Conservation (phyloP, 2,113 vertebrate genomes). For the Orycteropus afer region DNA sequence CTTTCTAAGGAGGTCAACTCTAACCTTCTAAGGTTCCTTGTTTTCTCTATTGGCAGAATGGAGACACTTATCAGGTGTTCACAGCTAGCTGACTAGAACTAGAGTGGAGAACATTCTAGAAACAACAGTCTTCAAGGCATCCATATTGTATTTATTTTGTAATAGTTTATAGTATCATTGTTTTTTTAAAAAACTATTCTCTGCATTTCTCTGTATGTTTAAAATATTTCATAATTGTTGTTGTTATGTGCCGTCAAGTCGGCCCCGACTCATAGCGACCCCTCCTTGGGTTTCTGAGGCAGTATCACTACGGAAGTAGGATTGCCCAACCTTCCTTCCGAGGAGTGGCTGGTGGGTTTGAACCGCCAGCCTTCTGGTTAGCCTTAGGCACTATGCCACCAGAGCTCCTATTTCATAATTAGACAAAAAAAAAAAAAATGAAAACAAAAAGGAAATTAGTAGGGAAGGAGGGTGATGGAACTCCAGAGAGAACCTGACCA, state of each 20-base stretch:
- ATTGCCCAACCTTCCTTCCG: no score
- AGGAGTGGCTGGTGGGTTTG: no score
- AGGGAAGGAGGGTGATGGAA: background rate
- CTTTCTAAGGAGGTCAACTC: background rate
- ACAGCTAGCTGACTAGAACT: background rate
- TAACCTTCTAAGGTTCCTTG: background rate
- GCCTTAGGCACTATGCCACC: no score
- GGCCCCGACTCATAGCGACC: no score
- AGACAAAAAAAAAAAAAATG: background rate
- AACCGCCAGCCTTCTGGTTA: no score
- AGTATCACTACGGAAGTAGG: no score
- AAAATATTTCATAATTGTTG: background rate
- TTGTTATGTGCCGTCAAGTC: no score
- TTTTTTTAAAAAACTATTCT: background rate
- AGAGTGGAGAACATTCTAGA: background rate
- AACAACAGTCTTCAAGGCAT: background rate
- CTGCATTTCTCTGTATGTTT: background rate
- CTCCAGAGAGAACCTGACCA: background rate
- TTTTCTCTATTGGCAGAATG: background rate
- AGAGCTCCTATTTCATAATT: no score
- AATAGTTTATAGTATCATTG: background rate
- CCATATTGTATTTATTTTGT: background rate
- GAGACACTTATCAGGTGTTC: background rate
- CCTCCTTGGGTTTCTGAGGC: no score
- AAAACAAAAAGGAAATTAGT: background rate